These are phyloP conservation scores for Orcinus orca DNA, from an alignment of 2,113 vertebrate species.

Conservation along the genomic window DNA sequence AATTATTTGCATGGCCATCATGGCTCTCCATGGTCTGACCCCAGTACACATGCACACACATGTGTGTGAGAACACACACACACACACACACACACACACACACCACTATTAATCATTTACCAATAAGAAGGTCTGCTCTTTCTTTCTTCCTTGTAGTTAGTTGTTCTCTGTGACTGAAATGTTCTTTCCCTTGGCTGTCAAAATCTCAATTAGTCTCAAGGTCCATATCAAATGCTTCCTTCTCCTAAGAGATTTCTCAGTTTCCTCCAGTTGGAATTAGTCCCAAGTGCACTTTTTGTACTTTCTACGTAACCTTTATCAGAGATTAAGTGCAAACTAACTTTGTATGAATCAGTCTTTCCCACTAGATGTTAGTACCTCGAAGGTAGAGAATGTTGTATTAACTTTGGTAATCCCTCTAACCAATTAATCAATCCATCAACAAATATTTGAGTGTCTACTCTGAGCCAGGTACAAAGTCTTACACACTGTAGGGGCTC, in stretches of 20 bases:
- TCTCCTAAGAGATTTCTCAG: not conserved
- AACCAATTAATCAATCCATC: constrained; percentile 39
- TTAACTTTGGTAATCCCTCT: constrained; percentile 29
- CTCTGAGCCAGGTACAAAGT: constrained; percentile 15
- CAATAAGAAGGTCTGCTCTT: not conserved
- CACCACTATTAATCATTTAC: not conserved
- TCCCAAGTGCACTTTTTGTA: not conserved
- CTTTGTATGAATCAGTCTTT: not conserved
- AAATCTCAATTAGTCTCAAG: not conserved
- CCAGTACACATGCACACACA: not conserved
- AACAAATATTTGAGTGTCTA: constrained; percentile 50
- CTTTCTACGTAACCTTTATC: not conserved
- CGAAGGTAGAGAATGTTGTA: constrained; percentile 50
- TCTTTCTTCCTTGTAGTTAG: not conserved
- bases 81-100: not conserved
- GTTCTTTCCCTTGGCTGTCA: not conserved
- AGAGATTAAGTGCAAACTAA: not conserved
- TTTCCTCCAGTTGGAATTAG: constrained; percentile 1
- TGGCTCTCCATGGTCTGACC: not conserved
- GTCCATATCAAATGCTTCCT: not conserved
- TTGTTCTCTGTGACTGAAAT: constrained; percentile 40
- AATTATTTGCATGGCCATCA: not conserved
- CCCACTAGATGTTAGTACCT: not conserved
- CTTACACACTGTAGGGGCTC: constrained; percentile 15
- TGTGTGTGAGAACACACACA: not conserved